These are phyloP conservation scores for Protonemura montana DNA, from an alignment of 2,888 invertebrate genomes.

Conservation along the genomic window DNA sequence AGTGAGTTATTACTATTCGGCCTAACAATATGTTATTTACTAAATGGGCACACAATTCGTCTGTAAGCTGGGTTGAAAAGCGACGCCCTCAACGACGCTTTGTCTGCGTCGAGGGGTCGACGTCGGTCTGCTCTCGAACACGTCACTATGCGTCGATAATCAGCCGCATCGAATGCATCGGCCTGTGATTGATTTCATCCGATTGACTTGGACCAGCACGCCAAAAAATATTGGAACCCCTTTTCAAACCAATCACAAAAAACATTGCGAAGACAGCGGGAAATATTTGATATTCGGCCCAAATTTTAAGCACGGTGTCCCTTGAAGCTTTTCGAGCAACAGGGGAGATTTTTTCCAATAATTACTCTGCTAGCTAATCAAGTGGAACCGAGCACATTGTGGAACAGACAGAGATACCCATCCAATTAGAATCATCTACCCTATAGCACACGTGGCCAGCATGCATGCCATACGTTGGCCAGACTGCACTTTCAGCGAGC, in stretches of 20 bases:
- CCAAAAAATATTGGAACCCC: neutral
- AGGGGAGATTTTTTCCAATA: slow-evolving; percentile 19
- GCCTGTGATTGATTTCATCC: neutral
- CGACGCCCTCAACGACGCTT: neutral
- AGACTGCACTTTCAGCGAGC: neutral
- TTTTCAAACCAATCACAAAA: neutral
- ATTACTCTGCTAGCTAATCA: slow-evolving; percentile 1
- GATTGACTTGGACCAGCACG: neutral
- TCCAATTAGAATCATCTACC: slow-evolving; percentile 15
- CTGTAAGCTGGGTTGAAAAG: neutral
- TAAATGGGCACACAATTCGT: neutral
- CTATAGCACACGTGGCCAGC: neutral
- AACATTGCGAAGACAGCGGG: neutral
- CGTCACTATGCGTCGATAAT: neutral
- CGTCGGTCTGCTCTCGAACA: neutral
- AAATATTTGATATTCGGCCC: neutral
- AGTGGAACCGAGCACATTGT: slow-evolving; percentile 7
- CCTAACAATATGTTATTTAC: neutral
- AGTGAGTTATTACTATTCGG: neutral
- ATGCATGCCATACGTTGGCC: neutral
- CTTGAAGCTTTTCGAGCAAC: neutral
- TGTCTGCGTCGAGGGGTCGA: neutral
- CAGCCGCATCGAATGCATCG: neutral
- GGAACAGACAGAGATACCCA: neutral
- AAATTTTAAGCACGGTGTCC: neutral